Base-by-base conservation (phyloP, 2,888 invertebrate genomes). In the Ephialtes manifestator region DNA sequence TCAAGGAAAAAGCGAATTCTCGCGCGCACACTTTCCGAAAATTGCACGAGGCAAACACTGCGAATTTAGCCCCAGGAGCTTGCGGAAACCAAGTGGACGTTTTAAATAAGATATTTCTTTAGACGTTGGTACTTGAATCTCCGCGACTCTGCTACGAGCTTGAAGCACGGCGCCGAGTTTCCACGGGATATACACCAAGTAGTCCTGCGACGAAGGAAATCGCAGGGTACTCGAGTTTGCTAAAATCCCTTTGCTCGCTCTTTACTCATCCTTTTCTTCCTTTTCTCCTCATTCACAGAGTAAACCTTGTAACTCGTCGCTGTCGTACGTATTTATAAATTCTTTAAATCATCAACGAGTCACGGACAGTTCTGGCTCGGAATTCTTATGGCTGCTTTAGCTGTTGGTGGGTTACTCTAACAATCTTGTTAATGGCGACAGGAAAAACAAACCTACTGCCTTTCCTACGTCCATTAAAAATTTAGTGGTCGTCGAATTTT, bases 31-130 rank as follows among this genome's bases (percentile, higher is more conserved):
- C 77, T 77, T 84, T 74, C 15, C 63, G 81, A 84, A 84, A 84
- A 84, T 81, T 78, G 77, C 55, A 79, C 60, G 79, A 65, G 31
- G 81, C 79, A 79, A 82, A 85, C 81, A 82, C 79, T 71, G 79
- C 70, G 75, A 85, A 79, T 85, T 81, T 81, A 63, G 81, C 81
- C 84, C 51, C 39, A 13, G 80, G 76, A 81, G 81, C 60, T 84
- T 84, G 77, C 51, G 68, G 65, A 74, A 77, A 81, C 77, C 81
- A 81, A 84, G 84, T 81, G 77, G 72, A 84, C 77, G 77, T 81
- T 84, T 84, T 84, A 84, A 84, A 84, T 84, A 84, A 84, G 84
- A 84, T 77, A 84, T 84, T 77, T 70, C 81, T 74, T 74, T 46
- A 81, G 81, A 84, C 72, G 80, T 77, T 35, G 53, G 70, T 68